Percentiles rank a stretch among this genome's conserved stretches.
Conservation (phyloP, 2,797 vertebrate genomes). For the Trachurus trachurus region DNA sequence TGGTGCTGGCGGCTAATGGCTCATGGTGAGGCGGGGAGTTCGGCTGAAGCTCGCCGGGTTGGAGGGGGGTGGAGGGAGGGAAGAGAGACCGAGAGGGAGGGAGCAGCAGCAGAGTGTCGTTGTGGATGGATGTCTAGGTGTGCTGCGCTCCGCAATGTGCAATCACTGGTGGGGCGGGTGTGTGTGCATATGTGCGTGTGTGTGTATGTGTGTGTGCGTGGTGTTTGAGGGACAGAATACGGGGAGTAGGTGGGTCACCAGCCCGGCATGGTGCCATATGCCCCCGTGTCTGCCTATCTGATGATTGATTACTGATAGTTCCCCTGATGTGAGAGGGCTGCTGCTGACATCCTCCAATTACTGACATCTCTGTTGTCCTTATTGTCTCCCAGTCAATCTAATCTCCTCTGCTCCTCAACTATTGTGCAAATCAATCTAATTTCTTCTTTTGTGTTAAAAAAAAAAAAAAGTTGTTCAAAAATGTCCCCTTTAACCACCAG, state of each 20-base stretch:
- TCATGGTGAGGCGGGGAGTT: slow-evolving; percentile 50
- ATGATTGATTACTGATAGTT: neutral
- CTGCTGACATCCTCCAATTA: neutral
- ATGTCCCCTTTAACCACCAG: neutral
- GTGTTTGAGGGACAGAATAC: neutral
- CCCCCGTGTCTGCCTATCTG: neutral
- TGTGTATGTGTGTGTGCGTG: neutral
- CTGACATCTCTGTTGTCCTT: neutral
- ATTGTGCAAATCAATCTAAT: neutral
- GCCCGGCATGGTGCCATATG: neutral
- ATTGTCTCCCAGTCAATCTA: neutral
- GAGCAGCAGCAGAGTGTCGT: slow-evolving; percentile 19
- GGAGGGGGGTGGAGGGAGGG: neutral
- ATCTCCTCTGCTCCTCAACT: neutral
- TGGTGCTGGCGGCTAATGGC: slow-evolving; percentile 52
- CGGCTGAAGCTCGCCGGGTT: slow-evolving; percentile 37
- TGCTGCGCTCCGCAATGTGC: slow-evolving; percentile 49
- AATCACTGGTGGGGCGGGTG: slow-evolving; percentile 4
- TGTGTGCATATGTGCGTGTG: neutral
- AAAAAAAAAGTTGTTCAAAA: neutral
- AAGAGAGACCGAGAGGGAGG: slow-evolving; percentile 15
- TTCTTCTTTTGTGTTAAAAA: neutral
- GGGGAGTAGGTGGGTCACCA: neutral
- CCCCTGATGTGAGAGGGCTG: neutral
- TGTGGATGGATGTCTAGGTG: slow-evolving; percentile 48